phyloP scores from a whole-genome alignment of 2,797 vertebrate species.

The Halcyon badia region DNA sequence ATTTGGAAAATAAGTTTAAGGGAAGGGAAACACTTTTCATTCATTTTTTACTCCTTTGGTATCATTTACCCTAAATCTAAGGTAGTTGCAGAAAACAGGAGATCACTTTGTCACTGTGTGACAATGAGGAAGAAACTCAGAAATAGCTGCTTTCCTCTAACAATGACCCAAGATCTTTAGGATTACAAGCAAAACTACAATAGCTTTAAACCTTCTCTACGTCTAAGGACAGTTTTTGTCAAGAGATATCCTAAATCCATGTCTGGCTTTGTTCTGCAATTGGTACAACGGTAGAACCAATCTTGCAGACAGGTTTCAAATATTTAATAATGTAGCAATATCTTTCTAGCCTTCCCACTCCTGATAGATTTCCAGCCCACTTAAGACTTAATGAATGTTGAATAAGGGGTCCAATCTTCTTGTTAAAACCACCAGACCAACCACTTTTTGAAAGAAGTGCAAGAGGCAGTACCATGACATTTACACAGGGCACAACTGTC shows the following conservation, averaged over 20 bases:
- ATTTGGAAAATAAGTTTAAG: not conserved
- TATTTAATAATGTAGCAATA: not conserved
- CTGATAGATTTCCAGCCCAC: not conserved
- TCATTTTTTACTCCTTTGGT: not conserved
- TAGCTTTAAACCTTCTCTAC: not conserved
- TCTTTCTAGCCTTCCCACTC: not conserved
- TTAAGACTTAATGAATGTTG: not conserved
- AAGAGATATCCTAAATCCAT: not conserved
- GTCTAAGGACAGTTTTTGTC: not conserved
- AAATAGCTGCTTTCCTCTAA: not conserved
- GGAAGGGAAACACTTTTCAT: not conserved
- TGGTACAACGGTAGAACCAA: not conserved
- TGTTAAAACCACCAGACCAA: fast-evolving
- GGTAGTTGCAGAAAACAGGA: not conserved
- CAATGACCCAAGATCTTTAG: not conserved
- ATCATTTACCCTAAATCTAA: not conserved
- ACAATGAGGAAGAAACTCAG: not conserved
- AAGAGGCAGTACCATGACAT: not conserved
- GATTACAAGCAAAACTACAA: not conserved
- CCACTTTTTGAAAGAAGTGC: not conserved
- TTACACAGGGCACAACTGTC: not conserved
- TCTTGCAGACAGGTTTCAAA: not conserved
- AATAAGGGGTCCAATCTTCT: not conserved
- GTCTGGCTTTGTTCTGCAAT: not conserved
- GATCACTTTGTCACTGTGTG: not conserved